Evolutionary conservation across 2,888 invertebrate species (phyloP), one percentile per base, ranked within the genome.

Genomic region (Copidosoma aretas): DNA sequence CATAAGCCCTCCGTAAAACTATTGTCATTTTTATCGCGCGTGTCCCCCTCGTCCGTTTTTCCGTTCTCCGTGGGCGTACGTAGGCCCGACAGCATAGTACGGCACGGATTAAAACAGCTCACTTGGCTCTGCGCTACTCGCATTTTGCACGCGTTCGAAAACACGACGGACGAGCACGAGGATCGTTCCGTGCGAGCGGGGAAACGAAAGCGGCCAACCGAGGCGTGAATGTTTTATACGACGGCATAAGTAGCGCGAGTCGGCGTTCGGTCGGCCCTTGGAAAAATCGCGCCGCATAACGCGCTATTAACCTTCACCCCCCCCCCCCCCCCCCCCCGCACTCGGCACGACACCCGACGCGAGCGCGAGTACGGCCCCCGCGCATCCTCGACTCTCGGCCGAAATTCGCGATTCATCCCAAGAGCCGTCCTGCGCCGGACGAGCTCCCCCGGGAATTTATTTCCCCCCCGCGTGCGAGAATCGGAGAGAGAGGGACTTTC

Each of bases 381-480:
- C 56, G 17, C 24, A n/a, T 43, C 43, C 22, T 54, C n/a, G 25
- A 21, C 54, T 5, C 21, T 1, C 17, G 10, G 21, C 1, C 19
- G 49, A 56, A 46, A 57, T 19, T 10, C 32, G 56, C 32, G 62
- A 70, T 70, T 70, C 63, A 66, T 63, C 60, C 64, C 60, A 64
- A 65, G 63, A 63, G 57, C 59, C 49, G 57, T 32, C 19, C 52
- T 46, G 41, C 25, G 19, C 22, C 10, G 24, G 49, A 58, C 46
- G 21, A 43, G 32, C 21, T 49, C 51, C 51, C 49, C 60, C 24
- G n/a, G 39, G 64, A 67, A 70, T 70, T 70, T 70, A 70, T 71
- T 64, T 32, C 54, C 51, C 59, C 59, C 46, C 54, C 46, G 19
- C 39, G 32, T 22, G 61, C 49, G 19, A 63, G 61, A 61, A 60